phyloP scores from a whole-genome alignment of 2,797 vertebrate species.

The Tapirus indicus region DNA sequence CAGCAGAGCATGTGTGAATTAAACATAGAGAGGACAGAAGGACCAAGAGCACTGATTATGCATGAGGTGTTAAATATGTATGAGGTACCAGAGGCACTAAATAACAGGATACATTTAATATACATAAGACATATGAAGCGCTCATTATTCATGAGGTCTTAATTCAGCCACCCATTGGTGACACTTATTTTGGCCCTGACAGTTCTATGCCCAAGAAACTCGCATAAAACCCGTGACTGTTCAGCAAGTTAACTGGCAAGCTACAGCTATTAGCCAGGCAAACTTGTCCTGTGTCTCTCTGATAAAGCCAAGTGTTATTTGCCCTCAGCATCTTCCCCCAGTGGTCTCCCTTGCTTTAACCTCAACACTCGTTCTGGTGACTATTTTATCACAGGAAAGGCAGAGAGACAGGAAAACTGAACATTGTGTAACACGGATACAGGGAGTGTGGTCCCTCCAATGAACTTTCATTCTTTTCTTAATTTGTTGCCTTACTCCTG shows the following conservation, averaged over 20 bases:
- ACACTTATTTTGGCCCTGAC: conserved; percentile 41
- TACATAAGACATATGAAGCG: conserved; percentile 32
- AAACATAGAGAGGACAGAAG: neutral
- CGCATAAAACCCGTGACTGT: neutral
- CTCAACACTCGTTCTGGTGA: neutral
- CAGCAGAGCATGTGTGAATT: neutral
- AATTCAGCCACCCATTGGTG: conserved; percentile 36
- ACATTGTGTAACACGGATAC: neutral
- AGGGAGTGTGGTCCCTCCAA: neutral
- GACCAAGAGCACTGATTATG: conserved; percentile 14
- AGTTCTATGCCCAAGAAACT: neutral
- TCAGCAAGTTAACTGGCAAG: neutral
- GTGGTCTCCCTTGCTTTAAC: neutral
- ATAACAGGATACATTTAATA: conserved; percentile 59
- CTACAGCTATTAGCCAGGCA: neutral
- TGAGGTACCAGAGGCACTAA: conserved; percentile 20
- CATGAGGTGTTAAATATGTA: conserved; percentile 59
- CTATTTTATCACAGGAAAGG: neutral
- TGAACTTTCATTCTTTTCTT: neutral
- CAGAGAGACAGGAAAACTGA: neutral
- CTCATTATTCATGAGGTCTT: conserved; percentile 62
- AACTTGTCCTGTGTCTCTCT: neutral
- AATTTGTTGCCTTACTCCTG: neutral
- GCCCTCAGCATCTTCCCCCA: neutral
- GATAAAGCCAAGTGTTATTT: neutral